Percentiles rank a stretch among this genome's conserved stretches.
Conservation (phyloP, 2,113 vertebrate genomes). For the Pampusana beccarii region DNA sequence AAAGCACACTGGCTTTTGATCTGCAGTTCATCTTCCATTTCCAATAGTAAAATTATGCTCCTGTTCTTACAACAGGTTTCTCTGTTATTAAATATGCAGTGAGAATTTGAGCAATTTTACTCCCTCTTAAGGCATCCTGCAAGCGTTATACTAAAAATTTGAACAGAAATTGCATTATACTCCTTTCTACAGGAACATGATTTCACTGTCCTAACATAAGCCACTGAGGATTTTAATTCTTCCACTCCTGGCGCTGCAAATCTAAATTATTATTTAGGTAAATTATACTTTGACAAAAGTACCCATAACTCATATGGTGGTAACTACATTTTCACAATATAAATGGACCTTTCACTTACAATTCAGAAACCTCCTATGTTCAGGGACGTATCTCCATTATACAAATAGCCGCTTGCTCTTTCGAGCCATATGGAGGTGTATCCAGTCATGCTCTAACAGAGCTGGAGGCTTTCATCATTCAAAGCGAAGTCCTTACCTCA, state of each 20-base stretch:
- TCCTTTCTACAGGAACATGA: neutral
- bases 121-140: neutral
- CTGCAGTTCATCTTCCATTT: neutral
- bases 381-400: rapidly evolving
- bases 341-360: neutral
- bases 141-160: neutral
- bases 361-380: neutral
- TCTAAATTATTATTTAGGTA: neutral
- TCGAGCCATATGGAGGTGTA: neutral
- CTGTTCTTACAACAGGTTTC: neutral
- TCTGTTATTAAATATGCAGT: neutral
- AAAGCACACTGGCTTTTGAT: neutral
- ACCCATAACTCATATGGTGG: neutral
- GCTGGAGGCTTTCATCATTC: neutral
- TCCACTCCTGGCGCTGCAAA: neutral
- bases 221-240: neutral
- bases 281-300: neutral
- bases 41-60: neutral
- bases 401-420: neutral
- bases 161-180: neutral
- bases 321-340: neutral
- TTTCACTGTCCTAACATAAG: neutral
- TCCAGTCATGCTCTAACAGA: neutral
- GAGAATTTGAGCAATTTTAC: neutral
- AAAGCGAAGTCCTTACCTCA: constrained; percentile 67